Percentiles rank a stretch among this genome's conserved stretches.
Conservation (phyloP, 2,113 vertebrate species). For the Motacilla alba region DNA sequence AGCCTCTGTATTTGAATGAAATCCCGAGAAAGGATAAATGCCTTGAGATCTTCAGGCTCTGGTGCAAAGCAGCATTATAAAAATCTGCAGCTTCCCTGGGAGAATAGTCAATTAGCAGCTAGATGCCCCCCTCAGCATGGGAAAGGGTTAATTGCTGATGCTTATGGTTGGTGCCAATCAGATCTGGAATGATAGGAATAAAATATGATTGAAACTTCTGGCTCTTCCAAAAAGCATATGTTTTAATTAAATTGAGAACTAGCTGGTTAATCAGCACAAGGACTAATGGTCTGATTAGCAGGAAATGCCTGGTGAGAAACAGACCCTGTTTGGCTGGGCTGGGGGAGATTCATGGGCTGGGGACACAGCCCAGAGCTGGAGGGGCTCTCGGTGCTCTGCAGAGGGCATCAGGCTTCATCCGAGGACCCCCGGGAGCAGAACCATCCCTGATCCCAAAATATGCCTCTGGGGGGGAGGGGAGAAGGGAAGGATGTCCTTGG, state of each 20-base stretch:
- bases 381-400: not conserved
- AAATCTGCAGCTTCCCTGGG: not conserved
- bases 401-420: not conserved
- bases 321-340: not conserved
- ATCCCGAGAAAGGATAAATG: not conserved
- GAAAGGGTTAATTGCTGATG: conserved; percentile 47
- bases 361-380: not conserved
- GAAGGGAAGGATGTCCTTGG: not conserved
- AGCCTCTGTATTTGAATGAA: not conserved
- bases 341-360: not conserved
- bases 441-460: not conserved
- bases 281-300: conserved; percentile 58
- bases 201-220: conserved; percentile 48
- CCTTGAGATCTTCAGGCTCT: not conserved
- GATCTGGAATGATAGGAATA: not conserved
- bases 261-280: conserved; percentile 59
- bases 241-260: conserved; percentile 63
- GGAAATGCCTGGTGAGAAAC: conserved; percentile 10
- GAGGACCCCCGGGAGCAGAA: not conserved
- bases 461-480: not conserved
- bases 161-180: conserved; percentile 7
- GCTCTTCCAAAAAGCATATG: not conserved
- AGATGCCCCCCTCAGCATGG: not conserved
- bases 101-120: not conserved
- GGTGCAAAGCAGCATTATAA: not conserved